Percentiles rank a stretch among this genome's conserved stretches.
phyloP scores from a whole-genome alignment of 2,113 vertebrate genomes.

The Mesoclemmys tuberculata region DNA sequence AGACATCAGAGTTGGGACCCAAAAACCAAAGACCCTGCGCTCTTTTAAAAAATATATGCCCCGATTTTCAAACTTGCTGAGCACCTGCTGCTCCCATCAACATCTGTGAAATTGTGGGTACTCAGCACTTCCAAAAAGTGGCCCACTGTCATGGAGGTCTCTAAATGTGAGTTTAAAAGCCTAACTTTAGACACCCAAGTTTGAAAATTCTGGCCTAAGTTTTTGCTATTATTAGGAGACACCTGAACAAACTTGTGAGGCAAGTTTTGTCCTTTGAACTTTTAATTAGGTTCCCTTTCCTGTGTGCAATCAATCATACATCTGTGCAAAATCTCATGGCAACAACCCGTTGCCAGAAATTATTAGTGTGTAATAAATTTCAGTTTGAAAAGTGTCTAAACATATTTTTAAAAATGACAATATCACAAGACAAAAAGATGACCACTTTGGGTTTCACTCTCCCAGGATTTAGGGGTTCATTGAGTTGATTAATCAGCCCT shows the following conservation, averaged over 20 bases:
- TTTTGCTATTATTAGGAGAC: background rate
- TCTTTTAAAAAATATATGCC: background rate
- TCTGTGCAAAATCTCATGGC: background rate
- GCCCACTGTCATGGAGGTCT: background rate
- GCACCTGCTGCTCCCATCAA: background rate
- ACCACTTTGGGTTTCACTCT: background rate
- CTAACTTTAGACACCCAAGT: background rate
- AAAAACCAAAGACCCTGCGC: background rate
- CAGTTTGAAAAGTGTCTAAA: background rate
- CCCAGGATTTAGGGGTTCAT: background rate
- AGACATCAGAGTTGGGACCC: background rate
- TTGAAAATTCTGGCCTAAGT: background rate
- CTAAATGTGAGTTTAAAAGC: background rate
- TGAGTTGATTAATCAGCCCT: background rate
- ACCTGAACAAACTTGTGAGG: background rate
- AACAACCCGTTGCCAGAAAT: background rate
- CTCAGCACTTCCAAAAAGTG: background rate
- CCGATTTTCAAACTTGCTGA: background rate
- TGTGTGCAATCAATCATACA: background rate
- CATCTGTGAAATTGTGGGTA: background rate
- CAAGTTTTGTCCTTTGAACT: background rate
- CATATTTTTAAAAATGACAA: background rate
- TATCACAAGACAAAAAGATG: background rate
- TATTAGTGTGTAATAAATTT: background rate
- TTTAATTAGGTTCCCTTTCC: background rate